Evolutionary conservation across 2,797 vertebrate species (phyloP), one percentile per base, ranked within the genome.

Genomic region (Cheirogaleus major): DNA sequence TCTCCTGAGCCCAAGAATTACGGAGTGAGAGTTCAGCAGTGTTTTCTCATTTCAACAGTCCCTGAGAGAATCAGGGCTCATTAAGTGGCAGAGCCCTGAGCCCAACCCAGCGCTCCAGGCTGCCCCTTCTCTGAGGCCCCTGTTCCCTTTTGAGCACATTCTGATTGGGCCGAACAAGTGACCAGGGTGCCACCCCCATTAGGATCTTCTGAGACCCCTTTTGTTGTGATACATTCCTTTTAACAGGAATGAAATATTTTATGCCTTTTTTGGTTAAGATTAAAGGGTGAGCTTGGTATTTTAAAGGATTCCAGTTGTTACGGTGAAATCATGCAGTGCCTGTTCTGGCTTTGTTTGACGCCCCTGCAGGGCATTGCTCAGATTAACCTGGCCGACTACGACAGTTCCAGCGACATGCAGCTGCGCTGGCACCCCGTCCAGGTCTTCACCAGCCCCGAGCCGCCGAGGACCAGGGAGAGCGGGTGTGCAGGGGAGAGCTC

Each of bases 371-470:
- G 99, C n/a, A 99, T 99, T 89, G 98, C 99, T 95, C 99, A 99
- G 98, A 98, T 99, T 97, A 98, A 98, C 82, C 97, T 99, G 98
- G 98, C 98, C 0, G 99, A 99, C 61, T 99, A 98, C 73, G 99
- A 99, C 75, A 99, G 98, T 83, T 98, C 98, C 43, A 97, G 98
- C 3, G 99, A 99, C 80, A 99, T 99, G 99, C 98, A 99, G 93
- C 99, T 99, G 98, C 99, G 99, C 97, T 99, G 99, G 99, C 99
- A 99, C 97, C 84, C 99, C 13, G 98, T 99, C 72, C 99, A 99
- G 97, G 99, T 99, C 97, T 98, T 99, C 98, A 98, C 98, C 84
- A 99, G 98, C 94, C 94, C 98, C 0, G 99, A 99, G 82, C 93
- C 98, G 0, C 98, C 98, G 45, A 95, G 95, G 97, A 95, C 92